These are phyloP conservation scores for Coryphaenoides rupestris DNA, from an alignment of 2,113 vertebrate species.

Conservation along the genomic window DNA sequence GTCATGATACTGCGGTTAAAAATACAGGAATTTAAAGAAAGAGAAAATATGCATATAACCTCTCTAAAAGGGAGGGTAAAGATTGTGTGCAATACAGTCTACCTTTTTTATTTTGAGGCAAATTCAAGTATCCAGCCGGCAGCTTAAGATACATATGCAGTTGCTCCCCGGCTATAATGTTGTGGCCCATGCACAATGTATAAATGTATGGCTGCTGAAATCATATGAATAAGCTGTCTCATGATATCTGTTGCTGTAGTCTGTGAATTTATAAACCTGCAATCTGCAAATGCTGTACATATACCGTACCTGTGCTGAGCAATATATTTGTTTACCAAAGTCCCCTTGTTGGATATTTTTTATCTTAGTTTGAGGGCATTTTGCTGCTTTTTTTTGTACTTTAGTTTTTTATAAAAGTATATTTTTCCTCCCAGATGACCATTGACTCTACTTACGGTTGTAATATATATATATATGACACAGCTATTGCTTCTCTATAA, in stretches of 20 bases:
- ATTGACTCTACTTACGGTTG: constrained; percentile 42
- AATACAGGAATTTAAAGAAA: constrained; percentile 8
- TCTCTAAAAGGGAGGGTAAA: constrained; percentile 26
- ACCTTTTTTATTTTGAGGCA: constrained; percentile 38
- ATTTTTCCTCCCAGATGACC: constrained; percentile 68
- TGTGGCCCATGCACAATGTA: constrained; percentile 54
- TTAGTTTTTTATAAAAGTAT: constrained; percentile 70
- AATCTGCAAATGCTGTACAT: constrained; percentile 66
- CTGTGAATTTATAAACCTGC: constrained; percentile 29
- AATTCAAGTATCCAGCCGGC: constrained; percentile 58
- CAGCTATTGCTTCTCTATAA: constrained; percentile 12
- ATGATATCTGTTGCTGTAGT: constrained; percentile 43
- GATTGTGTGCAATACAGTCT: constrained; percentile 56
- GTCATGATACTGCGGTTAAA: constrained; percentile 18
- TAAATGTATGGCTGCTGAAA: constrained; percentile 49
- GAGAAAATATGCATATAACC: constrained; percentile 31
- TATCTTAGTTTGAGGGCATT: constrained; percentile 43
- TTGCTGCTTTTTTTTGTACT: constrained; percentile 71
- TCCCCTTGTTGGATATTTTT: constrained; percentile 46
- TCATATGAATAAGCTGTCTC: constrained; percentile 42
- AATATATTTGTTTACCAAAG: constrained; percentile 57
- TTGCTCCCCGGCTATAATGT: constrained; percentile 39
- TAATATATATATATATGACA: constrained; percentile 12
- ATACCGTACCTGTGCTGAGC: constrained; percentile 22
- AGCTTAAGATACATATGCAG: constrained; percentile 61